Evolutionary conservation across 2,113 vertebrate genomes (phyloP), one percentile per base, ranked within the genome.

Genomic region (Colaptes auratus): DNA sequence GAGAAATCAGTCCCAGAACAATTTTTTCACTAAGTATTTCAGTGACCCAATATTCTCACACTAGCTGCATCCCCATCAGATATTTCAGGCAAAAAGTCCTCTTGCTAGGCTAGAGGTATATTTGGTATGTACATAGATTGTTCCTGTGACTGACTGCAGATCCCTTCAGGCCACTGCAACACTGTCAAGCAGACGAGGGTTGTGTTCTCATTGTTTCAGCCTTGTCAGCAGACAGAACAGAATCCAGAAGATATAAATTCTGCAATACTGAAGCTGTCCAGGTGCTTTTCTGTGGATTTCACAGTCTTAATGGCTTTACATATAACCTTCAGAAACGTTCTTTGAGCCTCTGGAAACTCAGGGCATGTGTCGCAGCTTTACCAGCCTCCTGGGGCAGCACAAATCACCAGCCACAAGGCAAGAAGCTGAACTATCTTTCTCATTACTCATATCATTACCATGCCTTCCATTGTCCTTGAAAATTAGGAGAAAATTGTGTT

Each of bases 401-500:
- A 0, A 59, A 33, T 78, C 46, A 66, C n/a, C 20, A 58, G 30
- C 64, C 7, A 0, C 55, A 76, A 31, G 31, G n/a, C 25, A 3
- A 71, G 59, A 16, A 79, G 15, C 23, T 1, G 2, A 65, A 23
- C 50, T 63, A 12, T 12, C 46, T 60, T 67, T 35, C 50, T 81
- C 42, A 27, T 86, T 70, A 70, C 35, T 77, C 1, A 1, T 6
- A 2, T 59, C 60, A 88, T 84, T 79, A 42, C 3, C 4, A 46
- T 67, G 58, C 30, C 55, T 95, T 79, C 39, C 10, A 3, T 39
- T 55, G 67, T 83, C 66, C 63, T 92, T 85, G 70, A 66, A 95
- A 96, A 95, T 69, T 9, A 82, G 55, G 69, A 80, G 42, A 75
- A 95, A 93, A 83, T 50, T 3, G 50, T 67, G 72, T 72, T 80